Percentiles rank a stretch among this genome's conserved stretches.
Evolutionary conservation across 2,888 invertebrate genomes (phyloP).

Genomic region (Automeris io): DNA sequence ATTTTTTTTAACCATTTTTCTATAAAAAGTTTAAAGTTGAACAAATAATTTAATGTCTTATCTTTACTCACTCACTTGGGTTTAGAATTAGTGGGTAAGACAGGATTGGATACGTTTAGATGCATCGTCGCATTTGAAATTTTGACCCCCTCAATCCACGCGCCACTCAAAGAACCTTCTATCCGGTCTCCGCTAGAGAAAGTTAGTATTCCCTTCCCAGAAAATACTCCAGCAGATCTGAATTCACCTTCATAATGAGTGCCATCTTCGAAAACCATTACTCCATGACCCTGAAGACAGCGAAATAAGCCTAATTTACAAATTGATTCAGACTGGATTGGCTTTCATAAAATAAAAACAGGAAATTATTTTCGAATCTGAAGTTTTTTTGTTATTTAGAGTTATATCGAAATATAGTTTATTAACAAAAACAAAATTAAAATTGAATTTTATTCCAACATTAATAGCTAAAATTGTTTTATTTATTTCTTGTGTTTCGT

Average conservation of each 20-base stretch:
- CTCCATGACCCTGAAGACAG: conserved; percentile 84
- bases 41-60: neutral
- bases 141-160: conserved; percentile 87
- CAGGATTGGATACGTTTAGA: conserved; percentile 78
- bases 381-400: too few relatives aligned
- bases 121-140: conserved; percentile 84
- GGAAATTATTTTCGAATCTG: neutral
- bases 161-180: conserved; percentile 84
- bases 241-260: conserved; percentile 94
- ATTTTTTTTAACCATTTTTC: neutral
- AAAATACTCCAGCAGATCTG: conserved; percentile 85
- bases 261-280: conserved; percentile 92
- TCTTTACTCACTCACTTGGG: conserved; percentile 67
- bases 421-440: too few relatives aligned
- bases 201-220: conserved; percentile 87
- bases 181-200: conserved; percentile 87
- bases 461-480: too few relatives aligned
- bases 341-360: neutral
- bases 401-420: too few relatives aligned
- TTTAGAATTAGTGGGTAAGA: conserved; percentile 71
- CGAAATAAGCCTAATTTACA: neutral
- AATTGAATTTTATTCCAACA: too few relatives aligned
- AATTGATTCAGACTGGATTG: neutral
- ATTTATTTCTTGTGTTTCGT: too few relatives aligned
- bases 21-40: too few relatives aligned